Evolutionary conservation across 2,113 vertebrate genomes (phyloP).

Genomic region (Rallus limicola): DNA sequence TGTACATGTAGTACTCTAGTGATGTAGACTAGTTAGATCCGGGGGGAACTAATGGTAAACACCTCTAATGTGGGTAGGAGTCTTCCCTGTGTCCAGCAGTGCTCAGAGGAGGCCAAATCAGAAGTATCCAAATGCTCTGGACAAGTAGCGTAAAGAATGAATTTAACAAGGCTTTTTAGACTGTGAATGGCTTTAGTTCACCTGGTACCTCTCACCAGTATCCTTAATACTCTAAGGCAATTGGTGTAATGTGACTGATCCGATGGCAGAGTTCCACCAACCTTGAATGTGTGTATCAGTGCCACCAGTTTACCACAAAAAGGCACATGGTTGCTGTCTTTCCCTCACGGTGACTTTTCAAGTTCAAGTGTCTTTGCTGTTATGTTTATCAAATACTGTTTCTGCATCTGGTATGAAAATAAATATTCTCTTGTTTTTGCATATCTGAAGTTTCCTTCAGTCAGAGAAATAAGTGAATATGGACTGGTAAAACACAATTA

Average conservation of each 20-base stretch:
- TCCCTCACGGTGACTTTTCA: not conserved
- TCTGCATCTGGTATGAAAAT: not conserved
- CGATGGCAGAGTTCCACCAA: not conserved
- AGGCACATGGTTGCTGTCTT: not conserved
- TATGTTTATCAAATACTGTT: not conserved
- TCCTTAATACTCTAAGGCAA: not conserved
- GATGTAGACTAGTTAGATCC: not conserved
- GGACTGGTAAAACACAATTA: not conserved
- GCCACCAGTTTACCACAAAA: not conserved
- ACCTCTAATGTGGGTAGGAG: fast-evolving
- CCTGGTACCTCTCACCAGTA: not conserved
- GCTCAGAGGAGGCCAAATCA: not conserved
- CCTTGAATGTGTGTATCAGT: not conserved
- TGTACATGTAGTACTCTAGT: too few relatives aligned
- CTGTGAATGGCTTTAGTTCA: not conserved
- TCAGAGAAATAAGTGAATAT: not conserved
- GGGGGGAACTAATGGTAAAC: not conserved
- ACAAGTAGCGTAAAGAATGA: not conserved
- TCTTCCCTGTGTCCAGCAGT: not conserved
- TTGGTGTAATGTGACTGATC: not conserved
- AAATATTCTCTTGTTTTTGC: not conserved
- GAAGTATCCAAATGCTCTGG: not conserved
- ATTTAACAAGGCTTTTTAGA: not conserved
- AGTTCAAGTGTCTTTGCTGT: not conserved
- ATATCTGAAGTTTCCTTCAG: not conserved